Evolutionary conservation across 2,888 invertebrate genomes (phyloP).

Genomic region (Sminthurides aquaticus): DNA sequence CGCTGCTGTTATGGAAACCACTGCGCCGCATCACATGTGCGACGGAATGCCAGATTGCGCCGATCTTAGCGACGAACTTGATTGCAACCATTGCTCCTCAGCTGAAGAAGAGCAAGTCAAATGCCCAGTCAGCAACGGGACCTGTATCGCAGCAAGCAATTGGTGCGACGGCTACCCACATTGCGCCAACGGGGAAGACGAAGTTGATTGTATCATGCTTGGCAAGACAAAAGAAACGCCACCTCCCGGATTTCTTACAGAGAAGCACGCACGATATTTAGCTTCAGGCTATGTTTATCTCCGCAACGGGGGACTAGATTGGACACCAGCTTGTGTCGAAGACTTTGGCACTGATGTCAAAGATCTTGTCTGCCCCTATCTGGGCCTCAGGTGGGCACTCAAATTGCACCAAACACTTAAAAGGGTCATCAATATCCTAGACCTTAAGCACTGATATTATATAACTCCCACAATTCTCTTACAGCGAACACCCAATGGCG

Average conservation of each 20-base stretch:
- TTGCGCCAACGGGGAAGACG: conserved; percentile 29
- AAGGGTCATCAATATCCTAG: background rate
- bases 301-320: conserved; percentile 2
- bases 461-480: no score
- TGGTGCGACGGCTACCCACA: conserved; percentile 23
- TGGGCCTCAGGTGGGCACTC: conserved; percentile 2
- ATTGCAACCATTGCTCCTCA: background rate
- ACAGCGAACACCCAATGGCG: no score
- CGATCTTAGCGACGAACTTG: conserved; percentile 45
- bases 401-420: background rate
- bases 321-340: conserved; percentile 14
- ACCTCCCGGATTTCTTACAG: conserved; percentile 8
- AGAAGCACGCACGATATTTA: conserved; percentile 4
- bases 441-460: background rate
- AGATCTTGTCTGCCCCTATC: conserved; percentile 18
- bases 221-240: conserved; percentile 4
- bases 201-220: conserved; percentile 23
- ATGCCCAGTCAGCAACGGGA: conserved; percentile 12
- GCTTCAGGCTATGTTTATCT: conserved; percentile 14
- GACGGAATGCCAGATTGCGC: conserved; percentile 63
- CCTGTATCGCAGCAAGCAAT: conserved; percentile 2
- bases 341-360: conserved; percentile 9
- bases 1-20: conserved; percentile 9
- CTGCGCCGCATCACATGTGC: conserved; percentile 53
- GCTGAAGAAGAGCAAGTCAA: background rate